Evolutionary conservation across 2,888 invertebrate species (phyloP).

Genomic region (Morpho achilles): DNA sequence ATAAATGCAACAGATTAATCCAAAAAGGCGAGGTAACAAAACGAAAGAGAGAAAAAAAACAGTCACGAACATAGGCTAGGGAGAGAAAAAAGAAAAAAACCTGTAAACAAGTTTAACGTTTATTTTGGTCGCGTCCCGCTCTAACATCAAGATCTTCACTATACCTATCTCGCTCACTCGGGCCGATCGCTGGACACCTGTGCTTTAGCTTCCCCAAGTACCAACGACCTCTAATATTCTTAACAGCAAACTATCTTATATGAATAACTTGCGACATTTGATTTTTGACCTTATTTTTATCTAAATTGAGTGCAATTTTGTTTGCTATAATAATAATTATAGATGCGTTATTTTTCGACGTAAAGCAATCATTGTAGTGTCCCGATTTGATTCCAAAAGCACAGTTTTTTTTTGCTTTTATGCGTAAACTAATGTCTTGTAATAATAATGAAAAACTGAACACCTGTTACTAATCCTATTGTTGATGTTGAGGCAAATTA

Average conservation of each 20-base stretch:
- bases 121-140: constrained; percentile 74
- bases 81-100: constrained; percentile 73
- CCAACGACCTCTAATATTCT: constrained; percentile 71
- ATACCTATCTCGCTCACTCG: constrained; percentile 50
- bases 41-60: constrained; percentile 63
- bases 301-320: constrained; percentile 38
- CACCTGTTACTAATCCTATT: constrained; percentile 73
- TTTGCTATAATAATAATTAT: constrained; percentile 42
- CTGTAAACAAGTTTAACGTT: constrained; percentile 76
- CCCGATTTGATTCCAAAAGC: constrained; percentile 75
- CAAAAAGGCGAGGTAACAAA: constrained; percentile 70
- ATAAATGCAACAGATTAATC: constrained; percentile 73
- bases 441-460: constrained; percentile 67
- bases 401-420: constrained; percentile 57
- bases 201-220: constrained; percentile 79
- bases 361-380: constrained; percentile 76
- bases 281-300: constrained; percentile 39
- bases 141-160: constrained; percentile 38
- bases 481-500: constrained; percentile 56
- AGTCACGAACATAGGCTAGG: constrained; percentile 79
- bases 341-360: constrained; percentile 68
- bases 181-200: constrained; percentile 78
- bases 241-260: constrained; percentile 51
- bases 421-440: constrained; percentile 73
- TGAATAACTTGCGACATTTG: constrained; percentile 32